Evolutionary conservation across 2,888 invertebrate genomes (phyloP), one percentile per base, ranked within the genome.

Genomic region (Allacma fusca): DNA sequence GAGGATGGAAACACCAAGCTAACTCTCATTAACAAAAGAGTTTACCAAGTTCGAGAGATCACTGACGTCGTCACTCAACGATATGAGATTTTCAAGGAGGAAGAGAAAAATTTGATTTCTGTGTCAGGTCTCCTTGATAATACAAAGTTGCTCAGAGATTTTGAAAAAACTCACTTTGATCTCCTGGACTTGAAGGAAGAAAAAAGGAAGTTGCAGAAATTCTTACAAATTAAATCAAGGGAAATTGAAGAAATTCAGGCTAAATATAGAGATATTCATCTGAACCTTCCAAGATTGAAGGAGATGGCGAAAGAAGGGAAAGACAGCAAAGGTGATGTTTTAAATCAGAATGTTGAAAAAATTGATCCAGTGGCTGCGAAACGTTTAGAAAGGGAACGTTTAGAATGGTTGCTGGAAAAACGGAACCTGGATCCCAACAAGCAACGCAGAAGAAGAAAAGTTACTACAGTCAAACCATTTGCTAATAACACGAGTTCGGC

Each of bases 91-190:
- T 44, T 70, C 21, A 78, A 76, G 40, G 68, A 43, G 16, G 73
- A 71, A 13, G 75, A 79, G 29, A 50, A 67, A 9, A 24, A 43
- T 16, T 67, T 81, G 23, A 43, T 72, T 23, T 69, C 72, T 1
- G 78, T 76, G n/a, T 79, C 75, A 23, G 81, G 81, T 4, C 75
- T 81, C 23, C 70, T 81, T 21, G 79, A 81, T 26, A 81, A 79
- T 40, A 68, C 76, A 19, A 64, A 68, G 12, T 50, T 79, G n/a
- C 64, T 79, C 0, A 76, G 77, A 34, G 81, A 81, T 44, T 79
- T 73, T 26, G 80, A 80, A 50, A 75, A 78, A 34, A 79, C 78
- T 16, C 69, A 69, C 23, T 64, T 64, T 24, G 43, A 75, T 13
- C 68, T 75, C 16, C 9, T 59, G 57, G 57, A 50, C 19, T 29